Evolutionary conservation across 2,113 vertebrate species (phyloP), one percentile per base, ranked within the genome.

Genomic region (Phyllostomus hastatus): DNA sequence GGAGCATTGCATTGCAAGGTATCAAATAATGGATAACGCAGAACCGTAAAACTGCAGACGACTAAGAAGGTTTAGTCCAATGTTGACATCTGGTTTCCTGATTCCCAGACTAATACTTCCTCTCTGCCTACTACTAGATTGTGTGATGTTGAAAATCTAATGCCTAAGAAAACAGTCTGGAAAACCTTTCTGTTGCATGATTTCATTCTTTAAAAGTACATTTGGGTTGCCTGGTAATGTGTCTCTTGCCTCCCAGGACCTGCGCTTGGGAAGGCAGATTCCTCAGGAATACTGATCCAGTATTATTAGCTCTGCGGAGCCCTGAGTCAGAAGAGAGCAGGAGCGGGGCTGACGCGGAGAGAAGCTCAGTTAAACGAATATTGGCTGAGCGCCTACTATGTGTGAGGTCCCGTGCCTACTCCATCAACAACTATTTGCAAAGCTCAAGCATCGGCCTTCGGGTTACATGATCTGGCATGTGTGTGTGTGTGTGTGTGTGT

Each of bases 61-160:
- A 46, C 78, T 80, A 43, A 73, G 52, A 90, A 72, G 76, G 81
- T 69, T 69, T 93, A 90, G 41, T 90, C 89, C 12, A 73, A 16
- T 92, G 82, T 95, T 95, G 48, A 88, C 76, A 88, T 67, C 96
- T 88, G 69, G 69, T 93, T 67, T 94, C 76, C 89, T 75, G 72
- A 91, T 95, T 97, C 94, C 88, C 92, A 93, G 91, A 94, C 85
- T 70, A 86, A 88, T 95, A 79, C 76, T 70, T 90, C 76, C 80
- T 94, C 93, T 95, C 85, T 88, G 94, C 78, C 57, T 90, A 14
- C 50, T 90, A 17, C 3, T 50, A 72, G 72, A 82, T 43, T 52
- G n/a, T 82, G 57, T 57, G 46, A 59, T 38, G 93, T 95, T 82
- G 93, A 82, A 96, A 96, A 91, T 81, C 83, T 70, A 79, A 81